These are phyloP conservation scores for Lophura swinhoii DNA, from an alignment of 2,797 vertebrate genomes.

Conservation along the genomic window DNA sequence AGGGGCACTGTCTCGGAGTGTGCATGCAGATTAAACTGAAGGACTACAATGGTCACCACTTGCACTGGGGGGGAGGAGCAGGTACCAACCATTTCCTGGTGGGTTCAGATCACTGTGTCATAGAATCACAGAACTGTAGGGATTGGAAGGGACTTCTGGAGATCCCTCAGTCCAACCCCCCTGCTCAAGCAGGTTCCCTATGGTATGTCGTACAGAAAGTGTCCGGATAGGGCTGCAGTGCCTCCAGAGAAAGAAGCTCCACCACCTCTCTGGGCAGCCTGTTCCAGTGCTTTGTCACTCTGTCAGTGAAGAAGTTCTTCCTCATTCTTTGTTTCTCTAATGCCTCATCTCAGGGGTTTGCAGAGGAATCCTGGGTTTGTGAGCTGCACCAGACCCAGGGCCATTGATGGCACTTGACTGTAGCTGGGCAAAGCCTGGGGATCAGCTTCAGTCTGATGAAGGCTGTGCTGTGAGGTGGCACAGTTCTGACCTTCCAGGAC, in stretches of 20 bases:
- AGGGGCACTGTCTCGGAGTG: neutral
- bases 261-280: too few relatives aligned
- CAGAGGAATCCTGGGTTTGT: neutral
- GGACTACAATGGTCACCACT: neutral
- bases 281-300: too few relatives aligned
- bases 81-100: neutral
- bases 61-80: neutral
- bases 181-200: too few relatives aligned
- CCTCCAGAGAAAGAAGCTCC: too few relatives aligned
- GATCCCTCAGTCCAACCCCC: too few relatives aligned
- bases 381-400: neutral
- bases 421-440: neutral
- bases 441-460: neutral
- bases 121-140: too few relatives aligned
- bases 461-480: neutral
- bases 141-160: too few relatives aligned
- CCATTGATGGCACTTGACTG: neutral
- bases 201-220: too few relatives aligned
- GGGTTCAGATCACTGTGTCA: neutral
- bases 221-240: too few relatives aligned
- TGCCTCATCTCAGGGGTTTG: fast-evolving
- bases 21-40: neutral
- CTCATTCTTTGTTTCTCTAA: neutral
- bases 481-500: neutral
- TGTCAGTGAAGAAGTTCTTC: too few relatives aligned